Percentiles rank a stretch among this genome's conserved stretches.
These are phyloP conservation scores for Forbesichthys agassizii DNA, from an alignment of 2,113 vertebrate species.

Conservation along the genomic window DNA sequence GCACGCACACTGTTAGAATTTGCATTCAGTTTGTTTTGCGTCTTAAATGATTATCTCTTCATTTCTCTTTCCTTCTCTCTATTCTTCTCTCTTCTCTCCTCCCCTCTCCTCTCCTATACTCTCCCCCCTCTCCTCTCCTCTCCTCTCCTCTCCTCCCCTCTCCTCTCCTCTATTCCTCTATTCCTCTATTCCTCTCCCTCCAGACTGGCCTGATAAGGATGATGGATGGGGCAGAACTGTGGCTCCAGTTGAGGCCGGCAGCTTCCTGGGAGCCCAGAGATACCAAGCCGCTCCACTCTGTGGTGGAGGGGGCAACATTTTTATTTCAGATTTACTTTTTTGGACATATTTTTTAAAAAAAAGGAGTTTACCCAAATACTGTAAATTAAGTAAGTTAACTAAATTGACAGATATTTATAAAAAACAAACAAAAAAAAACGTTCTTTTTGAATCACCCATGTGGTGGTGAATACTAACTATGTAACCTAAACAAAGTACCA, in stretches of 20 bases:
- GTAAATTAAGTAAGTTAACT: background rate
- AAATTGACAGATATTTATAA: no score
- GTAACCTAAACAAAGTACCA: no score
- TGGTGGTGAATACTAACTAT: no score
- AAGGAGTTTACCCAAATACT: background rate
- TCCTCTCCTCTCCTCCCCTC: background rate
- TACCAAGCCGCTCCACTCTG: conserved; percentile 33
- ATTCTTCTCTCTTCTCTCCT: background rate
- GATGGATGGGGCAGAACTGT: conserved; percentile 88
- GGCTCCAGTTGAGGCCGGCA: conserved; percentile 85
- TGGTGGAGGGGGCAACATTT: background rate
- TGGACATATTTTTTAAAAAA: no score
- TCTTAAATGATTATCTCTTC: background rate
- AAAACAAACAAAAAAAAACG: no score
- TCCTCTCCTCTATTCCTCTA: background rate
- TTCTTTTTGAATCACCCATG: no score
- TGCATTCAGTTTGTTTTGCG: no score
- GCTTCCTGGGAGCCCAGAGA: conserved; percentile 83
- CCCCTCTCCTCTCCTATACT: background rate
- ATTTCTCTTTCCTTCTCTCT: background rate
- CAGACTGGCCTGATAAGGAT: conserved; percentile 81
- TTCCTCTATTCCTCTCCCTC: conserved; percentile 33
- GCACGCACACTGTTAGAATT: background rate
- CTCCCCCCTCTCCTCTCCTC: background rate
- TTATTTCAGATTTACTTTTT: background rate